Evolutionary conservation across 2,888 invertebrate genomes (phyloP), one percentile per base, ranked within the genome.

Genomic region (Stenodera caucasica): DNA sequence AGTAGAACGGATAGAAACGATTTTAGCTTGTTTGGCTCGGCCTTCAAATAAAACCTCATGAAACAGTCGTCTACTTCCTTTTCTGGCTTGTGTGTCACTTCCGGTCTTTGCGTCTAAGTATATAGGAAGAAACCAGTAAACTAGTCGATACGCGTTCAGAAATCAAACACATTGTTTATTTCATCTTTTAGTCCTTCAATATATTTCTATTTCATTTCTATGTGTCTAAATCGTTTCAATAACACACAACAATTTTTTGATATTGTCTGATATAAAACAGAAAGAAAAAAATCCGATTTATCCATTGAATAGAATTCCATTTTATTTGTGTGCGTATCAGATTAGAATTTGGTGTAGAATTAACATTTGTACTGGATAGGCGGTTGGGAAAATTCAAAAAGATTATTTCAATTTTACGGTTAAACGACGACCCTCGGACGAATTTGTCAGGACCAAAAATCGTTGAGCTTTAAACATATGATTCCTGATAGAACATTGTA

Each of bases 31-130:
- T 73, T 72, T 72, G 71, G 70, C 72, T 72, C 72, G 69, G 68
- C 70, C 73, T 72, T 72, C 72, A 70, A 72, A 75, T 75, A 71
- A 75, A 74, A 73, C 72, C 73, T 71, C 73, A 69, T 70, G 72
- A 70, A 74, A 73, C 70, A 73, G 72, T 70, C 72, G 70, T 66
- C 69, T 69, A 66, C 72, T 73, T 74, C 73, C 75, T 72, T 74
- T 72, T 72, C 71, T 72, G 71, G 69, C 70, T 68, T 70, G 71
- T 72, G 72, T 74, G 72, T 72, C 71, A 72, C 72, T 73, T 74
- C 75, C 75, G 71, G 68, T 64, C 68, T 67, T 64, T 71, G 65
- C 55, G 55, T 61, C 53, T 58, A 53, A 55, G 56, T 66, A 63
- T 67, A 65, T 67, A 45, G 45, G 65, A 68, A 68, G 45, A 45